phyloP scores from a whole-genome alignment of 2,113 vertebrate genomes.

The Pelecanus crispus region DNA sequence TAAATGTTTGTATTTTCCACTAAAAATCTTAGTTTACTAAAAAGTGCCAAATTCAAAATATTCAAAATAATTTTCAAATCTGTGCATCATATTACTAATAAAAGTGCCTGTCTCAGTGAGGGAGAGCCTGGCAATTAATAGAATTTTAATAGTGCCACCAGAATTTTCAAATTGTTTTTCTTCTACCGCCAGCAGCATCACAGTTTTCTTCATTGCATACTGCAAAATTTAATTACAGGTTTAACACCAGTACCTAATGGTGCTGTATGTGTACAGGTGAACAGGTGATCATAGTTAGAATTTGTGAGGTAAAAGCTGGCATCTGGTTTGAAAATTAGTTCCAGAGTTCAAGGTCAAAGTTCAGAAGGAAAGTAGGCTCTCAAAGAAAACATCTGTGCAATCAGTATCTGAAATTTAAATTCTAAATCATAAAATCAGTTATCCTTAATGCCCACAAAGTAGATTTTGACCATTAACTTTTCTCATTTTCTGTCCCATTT shows the following conservation, averaged over 20 bases:
- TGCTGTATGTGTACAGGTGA: not conserved
- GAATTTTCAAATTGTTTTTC: not conserved
- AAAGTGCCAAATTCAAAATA: not conserved
- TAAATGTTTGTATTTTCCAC: not conserved
- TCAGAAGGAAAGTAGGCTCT: not conserved
- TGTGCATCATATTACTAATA: not conserved
- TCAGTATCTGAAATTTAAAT: not conserved
- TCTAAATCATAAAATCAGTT: not conserved
- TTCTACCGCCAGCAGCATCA: not conserved
- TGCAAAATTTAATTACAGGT: not conserved
- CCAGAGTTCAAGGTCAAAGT: not conserved
- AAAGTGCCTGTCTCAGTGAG: not conserved
- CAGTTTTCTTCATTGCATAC: not conserved
- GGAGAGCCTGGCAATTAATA: not conserved
- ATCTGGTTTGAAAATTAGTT: not conserved
- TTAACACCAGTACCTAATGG: not conserved
- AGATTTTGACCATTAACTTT: slow-evolving; percentile 44
- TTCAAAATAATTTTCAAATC: not conserved
- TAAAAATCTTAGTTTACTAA: not conserved
- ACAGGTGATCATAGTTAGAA: not conserved
- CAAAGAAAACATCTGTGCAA: not conserved
- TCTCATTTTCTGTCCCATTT: slow-evolving; percentile 7
- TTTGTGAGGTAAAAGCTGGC: not conserved
- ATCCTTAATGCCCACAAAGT: not conserved
- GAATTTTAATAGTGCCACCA: not conserved